phyloP scores from a whole-genome alignment of 30 jellyfish, hydroid and myxozoan genomes.

The Cassiopea xamachana region DNA sequence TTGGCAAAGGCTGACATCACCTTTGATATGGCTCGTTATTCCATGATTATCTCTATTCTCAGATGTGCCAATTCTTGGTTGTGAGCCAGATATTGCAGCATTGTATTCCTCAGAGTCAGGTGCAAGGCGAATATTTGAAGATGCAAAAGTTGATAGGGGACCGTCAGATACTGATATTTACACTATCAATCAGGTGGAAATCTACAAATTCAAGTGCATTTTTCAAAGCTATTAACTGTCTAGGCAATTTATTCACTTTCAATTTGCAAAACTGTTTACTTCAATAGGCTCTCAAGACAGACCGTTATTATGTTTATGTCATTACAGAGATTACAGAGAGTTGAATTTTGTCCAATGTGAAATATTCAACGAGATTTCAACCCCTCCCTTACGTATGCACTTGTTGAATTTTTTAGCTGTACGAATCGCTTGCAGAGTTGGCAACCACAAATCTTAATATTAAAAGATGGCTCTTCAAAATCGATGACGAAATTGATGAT shows the following conservation, averaged over 20 bases:
- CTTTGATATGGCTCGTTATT: too few species aligned
- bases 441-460: conserved; percentile 70
- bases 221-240: too few species aligned
- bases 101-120: conserved; percentile 93
- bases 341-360: too few species aligned
- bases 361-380: too few species aligned
- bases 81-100: conserved; percentile 84
- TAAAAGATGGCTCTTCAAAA: conserved; percentile 88
- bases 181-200: conserved; percentile 68
- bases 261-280: too few species aligned
- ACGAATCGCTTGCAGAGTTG: conserved; percentile 82
- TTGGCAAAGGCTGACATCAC: too few species aligned
- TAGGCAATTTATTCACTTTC: too few species aligned
- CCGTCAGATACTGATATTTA: conserved; percentile 86
- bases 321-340: too few species aligned
- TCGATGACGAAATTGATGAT: conserved; percentile 89
- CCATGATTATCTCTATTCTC: background rate
- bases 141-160: conserved; percentile 75
- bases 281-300: too few species aligned
- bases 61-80: conserved; percentile 91
- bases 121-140: conserved; percentile 83
- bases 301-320: too few species aligned
- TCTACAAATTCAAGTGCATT: background rate
- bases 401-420: conserved; percentile 34
- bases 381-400: too few species aligned